Base-by-base conservation (phyloP, 2,113 vertebrate species). In the Serinus canaria region DNA sequence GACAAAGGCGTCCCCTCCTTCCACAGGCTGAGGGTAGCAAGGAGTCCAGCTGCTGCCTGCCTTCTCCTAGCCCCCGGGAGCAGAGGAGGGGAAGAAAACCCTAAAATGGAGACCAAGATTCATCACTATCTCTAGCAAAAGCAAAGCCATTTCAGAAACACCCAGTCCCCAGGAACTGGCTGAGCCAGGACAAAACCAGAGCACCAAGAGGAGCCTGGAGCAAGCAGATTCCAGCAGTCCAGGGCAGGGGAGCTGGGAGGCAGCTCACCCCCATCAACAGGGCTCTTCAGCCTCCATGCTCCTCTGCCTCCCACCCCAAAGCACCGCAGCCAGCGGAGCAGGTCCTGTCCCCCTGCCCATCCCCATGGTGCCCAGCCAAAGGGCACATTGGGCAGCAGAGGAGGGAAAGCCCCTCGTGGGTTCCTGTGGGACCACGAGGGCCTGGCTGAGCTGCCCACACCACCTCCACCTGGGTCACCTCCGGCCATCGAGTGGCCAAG, bases 1-100 rank as follows among this genome's bases (percentile, higher is more conserved):
- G 86, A 90, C 93, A 97, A 88, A 95, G 86, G 62, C 93, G 27
- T 92, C 94, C 70, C 91, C 84, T 96, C 84, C 91, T 96, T 93
- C 79, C 90, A 89, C 11, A 0, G 73, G 47, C 67, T 56, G 69
- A 90, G 78, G 68, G 59, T 77, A 82, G 77, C 66, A 63, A 83
- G 77, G 76, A 97, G 70, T 47, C 75, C 77, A 92, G 87, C 91
- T 90, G 73, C 95, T 86, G 76, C 91, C 73, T 77, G 94, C 78
- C 81, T 84, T 75, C 82, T 73, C 90, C 82, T 60, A 53, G 22
- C 52, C 23, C 78, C 86, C 24, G 0, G 16, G 46, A 74, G 14
- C 27, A 73, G 31, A 46, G 30, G 16, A 16, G 33, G 10, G 15
- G 16, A 30, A 55, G 37, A 83, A 92, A 91, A 55, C 72, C 74